Evolutionary conservation across 2,888 invertebrate species (phyloP).

Genomic region (Acleris laterana): DNA sequence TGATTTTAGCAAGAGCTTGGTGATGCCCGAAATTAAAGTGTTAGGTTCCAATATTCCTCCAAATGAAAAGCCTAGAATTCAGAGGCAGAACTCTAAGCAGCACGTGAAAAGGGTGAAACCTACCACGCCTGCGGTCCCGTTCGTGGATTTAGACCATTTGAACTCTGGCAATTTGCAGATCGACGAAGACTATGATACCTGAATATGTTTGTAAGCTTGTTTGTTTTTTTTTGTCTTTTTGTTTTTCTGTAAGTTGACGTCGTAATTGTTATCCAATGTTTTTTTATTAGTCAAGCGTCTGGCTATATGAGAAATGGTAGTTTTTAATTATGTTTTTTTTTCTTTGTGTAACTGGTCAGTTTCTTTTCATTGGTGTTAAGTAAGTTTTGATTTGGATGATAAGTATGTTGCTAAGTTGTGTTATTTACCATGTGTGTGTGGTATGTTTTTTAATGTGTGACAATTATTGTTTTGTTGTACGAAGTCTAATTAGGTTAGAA

Average conservation of each 20-base stretch:
- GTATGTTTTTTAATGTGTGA: conserved; percentile 24
- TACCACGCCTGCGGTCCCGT: conserved; percentile 44
- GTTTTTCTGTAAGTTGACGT: conserved; percentile 42
- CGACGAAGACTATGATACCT: conserved; percentile 83
- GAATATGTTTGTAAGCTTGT: conserved; percentile 62
- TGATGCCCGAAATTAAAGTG: conserved; percentile 73
- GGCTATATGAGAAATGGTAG: not conserved
- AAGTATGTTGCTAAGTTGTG: conserved; percentile 23
- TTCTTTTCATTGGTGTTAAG: not conserved
- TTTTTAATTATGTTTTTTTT: not conserved
- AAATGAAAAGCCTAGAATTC: conserved; percentile 50
- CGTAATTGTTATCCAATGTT: conserved; percentile 44
- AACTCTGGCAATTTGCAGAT: conserved; percentile 76
- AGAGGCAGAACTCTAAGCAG: conserved; percentile 65
- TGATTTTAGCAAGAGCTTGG: conserved; percentile 71
- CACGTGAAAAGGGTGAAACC: conserved; percentile 58
- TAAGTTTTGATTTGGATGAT: conserved; percentile 16
- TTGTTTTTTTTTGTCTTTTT: conserved; percentile 52
- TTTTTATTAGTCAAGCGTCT: not conserved
- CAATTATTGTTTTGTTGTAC: conserved; percentile 30
- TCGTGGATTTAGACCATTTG: conserved; percentile 61
- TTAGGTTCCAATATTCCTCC: conserved; percentile 56
- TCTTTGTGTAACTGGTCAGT: not conserved
- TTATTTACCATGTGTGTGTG: conserved; percentile 26
- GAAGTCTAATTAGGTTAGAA: conserved; percentile 32